A percentile compares a stretch with the other conserved stretches of the same genome.
phyloP scores from a whole-genome alignment of 2,797 vertebrate species.

The Silurus lanzhouensis region DNA sequence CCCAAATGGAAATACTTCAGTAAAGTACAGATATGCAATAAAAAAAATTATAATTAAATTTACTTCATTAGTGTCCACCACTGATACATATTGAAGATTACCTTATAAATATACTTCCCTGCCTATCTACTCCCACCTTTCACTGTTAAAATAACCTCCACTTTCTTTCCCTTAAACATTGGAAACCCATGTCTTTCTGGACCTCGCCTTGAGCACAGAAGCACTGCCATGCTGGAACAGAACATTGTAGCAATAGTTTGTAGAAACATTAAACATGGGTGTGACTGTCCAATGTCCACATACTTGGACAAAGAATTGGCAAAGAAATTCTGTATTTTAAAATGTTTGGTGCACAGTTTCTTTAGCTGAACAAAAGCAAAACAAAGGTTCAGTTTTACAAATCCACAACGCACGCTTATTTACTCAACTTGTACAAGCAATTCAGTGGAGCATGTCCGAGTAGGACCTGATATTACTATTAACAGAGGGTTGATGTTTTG shows the following conservation, averaged over 20 bases:
- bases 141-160: too few species aligned
- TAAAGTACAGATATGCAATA: too few species aligned
- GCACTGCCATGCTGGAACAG: background rate
- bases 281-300: background rate
- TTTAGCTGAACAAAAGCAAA: background rate
- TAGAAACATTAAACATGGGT: too few species aligned
- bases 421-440: background rate
- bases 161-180: background rate
- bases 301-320: background rate
- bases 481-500: constrained; percentile 25
- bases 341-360: background rate
- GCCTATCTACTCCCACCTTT: too few species aligned
- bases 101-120: too few species aligned
- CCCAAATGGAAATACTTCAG: too few species aligned
- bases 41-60: too few species aligned
- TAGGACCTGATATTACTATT: constrained; percentile 18
- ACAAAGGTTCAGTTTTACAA: background rate
- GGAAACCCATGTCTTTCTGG: background rate
- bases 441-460: constrained; percentile 28
- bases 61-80: too few species aligned
- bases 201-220: background rate
- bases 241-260: too few species aligned
- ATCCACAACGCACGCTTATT: background rate
- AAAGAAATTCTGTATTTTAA: background rate
- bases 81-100: too few species aligned